phyloP scores from a whole-genome alignment of 2,113 vertebrate genomes.

The Caranx melampygus region DNA sequence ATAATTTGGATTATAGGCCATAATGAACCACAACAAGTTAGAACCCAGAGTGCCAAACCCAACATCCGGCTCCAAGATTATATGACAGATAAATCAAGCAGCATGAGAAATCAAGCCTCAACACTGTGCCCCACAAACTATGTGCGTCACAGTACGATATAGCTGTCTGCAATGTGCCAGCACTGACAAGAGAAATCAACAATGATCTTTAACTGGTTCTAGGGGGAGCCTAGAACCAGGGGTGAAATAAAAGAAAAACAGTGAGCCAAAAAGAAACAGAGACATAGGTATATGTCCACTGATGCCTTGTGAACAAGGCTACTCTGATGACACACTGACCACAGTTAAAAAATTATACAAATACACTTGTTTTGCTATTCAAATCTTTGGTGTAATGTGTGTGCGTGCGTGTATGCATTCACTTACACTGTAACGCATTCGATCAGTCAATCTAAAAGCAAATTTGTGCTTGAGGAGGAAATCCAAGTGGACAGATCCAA shows the following conservation, averaged over 20 bases:
- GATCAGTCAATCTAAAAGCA: not conserved
- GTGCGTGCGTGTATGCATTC: not conserved
- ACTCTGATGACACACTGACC: not conserved
- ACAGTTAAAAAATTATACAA: slow-evolving; percentile 28
- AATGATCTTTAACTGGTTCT: not conserved
- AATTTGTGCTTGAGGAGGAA: not conserved
- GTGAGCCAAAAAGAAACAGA: not conserved
- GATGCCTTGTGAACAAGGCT: not conserved
- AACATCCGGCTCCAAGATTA: not conserved
- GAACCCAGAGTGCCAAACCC: not conserved
- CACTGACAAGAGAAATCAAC: not conserved
- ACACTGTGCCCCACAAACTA: not conserved
- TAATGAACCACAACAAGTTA: not conserved
- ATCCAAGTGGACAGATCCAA: slow-evolving; percentile 16
- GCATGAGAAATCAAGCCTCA: not conserved
- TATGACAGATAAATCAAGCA: not conserved
- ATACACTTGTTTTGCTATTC: slow-evolving; percentile 60
- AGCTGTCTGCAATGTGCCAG: not conserved
- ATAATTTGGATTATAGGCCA: not conserved
- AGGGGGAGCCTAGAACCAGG: not conserved
- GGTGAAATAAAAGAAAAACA: slow-evolving; percentile 12
- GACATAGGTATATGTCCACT: not conserved
- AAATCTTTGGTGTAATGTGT: slow-evolving; percentile 37
- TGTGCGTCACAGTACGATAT: not conserved
- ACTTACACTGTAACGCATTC: not conserved